Evolutionary conservation across 2,888 invertebrate species (phyloP), one percentile per base, ranked within the genome.

Genomic region (Hyppa rectilinea): DNA sequence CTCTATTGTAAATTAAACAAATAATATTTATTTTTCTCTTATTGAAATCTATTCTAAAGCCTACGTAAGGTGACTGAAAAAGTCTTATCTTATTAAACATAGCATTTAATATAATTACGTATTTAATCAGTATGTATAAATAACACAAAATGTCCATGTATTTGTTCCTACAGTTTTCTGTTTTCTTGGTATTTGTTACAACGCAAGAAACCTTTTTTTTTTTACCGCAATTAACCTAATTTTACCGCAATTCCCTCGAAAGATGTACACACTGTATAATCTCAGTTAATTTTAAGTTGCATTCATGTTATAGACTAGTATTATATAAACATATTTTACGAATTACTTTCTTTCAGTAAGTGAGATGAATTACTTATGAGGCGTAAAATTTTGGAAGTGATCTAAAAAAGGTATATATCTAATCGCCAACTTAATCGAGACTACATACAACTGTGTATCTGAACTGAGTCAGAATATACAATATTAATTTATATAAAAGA

Each of bases 101-200:
- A 71, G 71, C 53, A 71, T 78, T 71, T 78, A 74, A 61, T 63
- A 68, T 61, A 72, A 58, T 23, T 71, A 65, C 76, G 14, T 68
- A 65, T 67, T 55, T 56, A 52, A 23, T 63, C 68, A 64, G 45
- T 53, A 73, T 66, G 49, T 64, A 50, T 47, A 58, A 55, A 65
- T 56, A 62, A 62, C 65, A 60, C 49, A 60, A 64, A 60, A 40
- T 64, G 71, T 83, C 72, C 64, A 77, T 43, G 47, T 45, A 55
- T 72, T 81, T 70, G 81, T 73, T 81, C 70, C 73, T 77, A 73
- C 23, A 71, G 36, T 68, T 68, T 71, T 61, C 49, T 36, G 49
- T 66, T 66, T 50, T 67, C 23, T 49, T 62, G 53, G 73, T 66
- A 55, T 53, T 56, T 67, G 43, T 63, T 59, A 59, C 26, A 43